Base-by-base conservation (phyloP, 2,113 vertebrate species). In the Sebastes fasciatus region DNA sequence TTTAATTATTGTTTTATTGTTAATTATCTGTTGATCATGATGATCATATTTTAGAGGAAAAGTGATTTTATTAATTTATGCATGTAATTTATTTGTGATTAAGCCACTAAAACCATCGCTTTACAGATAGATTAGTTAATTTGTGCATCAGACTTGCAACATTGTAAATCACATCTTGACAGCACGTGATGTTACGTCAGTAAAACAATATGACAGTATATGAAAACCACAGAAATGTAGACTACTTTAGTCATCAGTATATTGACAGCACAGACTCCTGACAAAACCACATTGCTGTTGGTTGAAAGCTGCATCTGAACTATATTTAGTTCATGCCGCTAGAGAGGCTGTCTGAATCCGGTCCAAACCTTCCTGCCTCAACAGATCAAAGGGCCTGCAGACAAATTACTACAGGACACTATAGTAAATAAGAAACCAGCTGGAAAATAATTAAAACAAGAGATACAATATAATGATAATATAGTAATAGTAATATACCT, bases 141-240 rank as follows among this genome's bases (percentile, higher is more conserved):
- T 11, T 0, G 13, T 55, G 61, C 49, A 43, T 11, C 46, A 26
- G 4, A 16, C 14, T 72, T 16, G 42, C n/a, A 6, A 58, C 17
- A 42, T 3, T 67, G 14, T 14, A 23, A 26, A 48, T 58, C 42
- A 9, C 21, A 9, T 34, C 16, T 40, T 19, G 9, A 58, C 21
- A 69, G 54, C 46, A 70, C 17, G 21, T 49, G 12, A 14, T 51
- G 19, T 42, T 26, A 26, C 21, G 42, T 12, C 4, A 51, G 14
- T 14, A 7, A 70, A 61, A 62, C 34, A 70, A 62, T 17, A 42
- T 14, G 21, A 46, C 16, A 48, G 1, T 3, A 26, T 2, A 55
- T 54, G 14, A 48, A 67, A 68, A 60, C 54, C 19, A 21, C 21
- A 52, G 64, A 68, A 57, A 67, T 66, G 51, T 21, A 40, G 58